Evolutionary conservation across 2,888 invertebrate genomes (phyloP).

Genomic region (Campopleginae sp.): DNA sequence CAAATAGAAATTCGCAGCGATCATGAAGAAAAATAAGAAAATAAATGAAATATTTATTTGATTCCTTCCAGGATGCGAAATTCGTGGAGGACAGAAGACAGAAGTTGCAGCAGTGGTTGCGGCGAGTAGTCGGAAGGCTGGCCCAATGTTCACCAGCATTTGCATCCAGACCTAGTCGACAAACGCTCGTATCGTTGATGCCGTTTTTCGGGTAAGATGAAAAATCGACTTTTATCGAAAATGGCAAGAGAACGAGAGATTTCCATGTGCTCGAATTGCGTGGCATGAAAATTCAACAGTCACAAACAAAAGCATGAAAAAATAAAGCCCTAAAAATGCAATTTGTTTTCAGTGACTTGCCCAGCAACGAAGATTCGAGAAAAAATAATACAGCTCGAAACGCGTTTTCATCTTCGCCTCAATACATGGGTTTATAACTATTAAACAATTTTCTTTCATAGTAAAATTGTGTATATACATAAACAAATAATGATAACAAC

Average conservation of each 20-base stretch:
- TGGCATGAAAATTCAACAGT: neutral
- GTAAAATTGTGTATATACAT: slow-evolving; percentile 58
- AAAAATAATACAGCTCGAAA: slow-evolving; percentile 79
- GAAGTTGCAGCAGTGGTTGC: slow-evolving; percentile 94
- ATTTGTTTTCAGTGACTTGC: slow-evolving; percentile 78
- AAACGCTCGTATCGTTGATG: slow-evolving; percentile 91
- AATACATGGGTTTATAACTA: slow-evolving; percentile 83
- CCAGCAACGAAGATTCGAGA: slow-evolving; percentile 78
- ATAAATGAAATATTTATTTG: neutral
- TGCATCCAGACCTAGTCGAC: slow-evolving; percentile 90
- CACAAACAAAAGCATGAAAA: neutral
- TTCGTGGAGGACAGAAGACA: slow-evolving; percentile 95
- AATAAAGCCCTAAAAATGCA: slow-evolving; percentile 11
- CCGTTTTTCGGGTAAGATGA: slow-evolving; percentile 93
- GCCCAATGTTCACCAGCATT: slow-evolving; percentile 90
- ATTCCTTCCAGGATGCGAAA: slow-evolving; percentile 87
- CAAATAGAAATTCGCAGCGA: slow-evolving; percentile 26
- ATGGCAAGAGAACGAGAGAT: slow-evolving; percentile 27
- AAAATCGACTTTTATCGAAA: slow-evolving; percentile 35
- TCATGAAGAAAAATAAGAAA: neutral
- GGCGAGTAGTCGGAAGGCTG: slow-evolving; percentile 91
- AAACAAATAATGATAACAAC: slow-evolving; percentile 20
- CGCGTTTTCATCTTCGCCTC: slow-evolving; percentile 81
- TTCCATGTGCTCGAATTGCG: neutral
- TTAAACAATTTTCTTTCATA: slow-evolving; percentile 65